Evolutionary conservation across 2,113 vertebrate genomes (phyloP), one percentile per base, ranked within the genome.

Genomic region (Percina caprodes): DNA sequence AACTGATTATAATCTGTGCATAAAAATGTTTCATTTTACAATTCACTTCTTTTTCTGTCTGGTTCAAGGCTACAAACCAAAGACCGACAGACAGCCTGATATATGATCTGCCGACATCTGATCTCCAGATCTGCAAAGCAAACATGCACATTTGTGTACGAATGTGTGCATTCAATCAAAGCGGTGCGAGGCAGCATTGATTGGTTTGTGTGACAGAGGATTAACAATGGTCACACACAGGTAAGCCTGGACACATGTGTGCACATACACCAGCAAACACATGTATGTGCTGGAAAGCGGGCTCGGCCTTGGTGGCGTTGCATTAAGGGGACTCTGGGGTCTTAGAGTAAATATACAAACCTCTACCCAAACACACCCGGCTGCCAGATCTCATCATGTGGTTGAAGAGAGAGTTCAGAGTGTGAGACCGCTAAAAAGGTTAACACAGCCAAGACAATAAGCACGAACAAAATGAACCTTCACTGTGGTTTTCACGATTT

Each of bases 271-370:
- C 23, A 75, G 74, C 74, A 65, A 70, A 81, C 75, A 82, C 70
- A 74, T 76, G 56, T 63, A 76, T 74, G 84, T 67, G 77, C 73
- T 63, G 48, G 69, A 70, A 69, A 74, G 79, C 33, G 3, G 82
- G 78, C 87, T 88, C 84, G 69, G 85, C 35, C 69, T 74, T 81
- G 39, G 88, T 94, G 93, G 85, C 56, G 86, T 84, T 87, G 87
- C 67, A 49, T 70, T 86, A 85, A 86, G 30, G 85, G 80, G 82
- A 90, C 92, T 88, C 88, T 1, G 83, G 82, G 87, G 91, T 88
- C 88, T 91, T 85, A 88, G 88, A 79, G 56, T 39, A 92, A 94
- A 93, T 91, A 94, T 76, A 93, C 92, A 93, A 91, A 86, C 77
- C 82, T 90, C 79, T 89, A 84, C 65, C 48, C 83, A 93, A 91